Evolutionary conservation across 2,113 vertebrate genomes (phyloP).

Genomic region (Pelmatolapia mariae): DNA sequence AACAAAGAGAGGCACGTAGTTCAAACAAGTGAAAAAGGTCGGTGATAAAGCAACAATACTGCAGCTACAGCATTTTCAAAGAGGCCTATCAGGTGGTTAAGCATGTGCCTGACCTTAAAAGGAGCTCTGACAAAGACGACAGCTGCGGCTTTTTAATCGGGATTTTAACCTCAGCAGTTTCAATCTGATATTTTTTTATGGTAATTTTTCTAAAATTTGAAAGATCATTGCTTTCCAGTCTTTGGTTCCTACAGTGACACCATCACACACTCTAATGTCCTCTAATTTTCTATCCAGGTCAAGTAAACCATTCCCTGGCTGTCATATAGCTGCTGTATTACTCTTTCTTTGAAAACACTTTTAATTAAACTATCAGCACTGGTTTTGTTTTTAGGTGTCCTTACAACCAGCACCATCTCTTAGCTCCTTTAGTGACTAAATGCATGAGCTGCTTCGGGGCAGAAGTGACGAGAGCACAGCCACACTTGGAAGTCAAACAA

Average conservation of each 20-base stretch:
- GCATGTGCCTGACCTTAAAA: neutral
- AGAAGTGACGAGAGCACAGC: accelerated
- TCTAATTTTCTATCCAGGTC: neutral
- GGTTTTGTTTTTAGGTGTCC: neutral
- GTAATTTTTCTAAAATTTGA: neutral
- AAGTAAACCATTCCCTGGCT: neutral
- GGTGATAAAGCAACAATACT: neutral
- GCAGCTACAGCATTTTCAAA: neutral
- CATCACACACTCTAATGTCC: neutral
- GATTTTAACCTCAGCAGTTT: neutral
- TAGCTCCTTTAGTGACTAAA: neutral
- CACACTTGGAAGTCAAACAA: neutral
- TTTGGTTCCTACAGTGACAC: neutral
- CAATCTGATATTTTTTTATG: neutral
- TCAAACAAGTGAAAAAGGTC: neutral
- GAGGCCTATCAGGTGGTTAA: neutral
- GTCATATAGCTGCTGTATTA: accelerated
- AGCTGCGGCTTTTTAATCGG: accelerated
- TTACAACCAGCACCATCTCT: accelerated
- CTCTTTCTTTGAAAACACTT: neutral
- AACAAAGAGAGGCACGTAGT: neutral
- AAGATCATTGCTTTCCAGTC: neutral
- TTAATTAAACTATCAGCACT: neutral
- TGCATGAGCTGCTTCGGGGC: neutral
- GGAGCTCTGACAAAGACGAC: neutral